These are phyloP conservation scores for Tauraco erythrolophus DNA, from an alignment of 2,113 vertebrate genomes.

Conservation along the genomic window DNA sequence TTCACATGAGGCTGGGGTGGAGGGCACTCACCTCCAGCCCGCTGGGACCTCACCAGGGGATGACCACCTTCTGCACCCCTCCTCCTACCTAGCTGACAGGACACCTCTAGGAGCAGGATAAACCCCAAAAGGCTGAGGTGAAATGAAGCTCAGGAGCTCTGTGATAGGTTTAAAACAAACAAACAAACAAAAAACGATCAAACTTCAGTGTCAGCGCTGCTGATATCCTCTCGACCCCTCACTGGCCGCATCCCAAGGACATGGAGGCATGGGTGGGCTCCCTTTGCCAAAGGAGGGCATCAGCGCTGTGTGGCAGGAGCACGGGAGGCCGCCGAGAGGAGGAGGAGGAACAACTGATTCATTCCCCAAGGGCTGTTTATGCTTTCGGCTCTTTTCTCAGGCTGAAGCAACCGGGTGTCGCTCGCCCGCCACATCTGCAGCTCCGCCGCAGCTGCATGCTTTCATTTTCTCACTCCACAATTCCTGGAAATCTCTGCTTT, in stretches of 20 bases:
- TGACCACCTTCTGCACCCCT: fast-evolving
- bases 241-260: neutral
- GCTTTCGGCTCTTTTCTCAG: slow-evolving; percentile 5
- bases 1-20: neutral
- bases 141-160: neutral
- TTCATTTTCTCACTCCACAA: slow-evolving; percentile 51
- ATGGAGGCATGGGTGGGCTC: fast-evolving
- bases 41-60: neutral
- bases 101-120: neutral
- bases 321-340: neutral
- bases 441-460: slow-evolving; percentile 13
- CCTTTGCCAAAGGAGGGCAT: neutral
- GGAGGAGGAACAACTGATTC: neutral
- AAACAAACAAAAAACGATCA: neutral
- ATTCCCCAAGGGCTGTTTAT: neutral
- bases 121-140: neutral
- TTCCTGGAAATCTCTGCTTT: slow-evolving; percentile 64
- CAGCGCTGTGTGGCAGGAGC: fast-evolving
- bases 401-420: neutral
- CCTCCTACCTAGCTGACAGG: neutral
- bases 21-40: neutral
- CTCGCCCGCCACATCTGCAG: slow-evolving; percentile 16
- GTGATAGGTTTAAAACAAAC: neutral
- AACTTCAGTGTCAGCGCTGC: neutral
- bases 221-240: neutral